Percentiles rank a stretch among this genome's conserved stretches.
These are phyloP conservation scores for Antheraea pernyi DNA, from an alignment of 1,140 invertebrate species.

Conservation along the genomic window DNA sequence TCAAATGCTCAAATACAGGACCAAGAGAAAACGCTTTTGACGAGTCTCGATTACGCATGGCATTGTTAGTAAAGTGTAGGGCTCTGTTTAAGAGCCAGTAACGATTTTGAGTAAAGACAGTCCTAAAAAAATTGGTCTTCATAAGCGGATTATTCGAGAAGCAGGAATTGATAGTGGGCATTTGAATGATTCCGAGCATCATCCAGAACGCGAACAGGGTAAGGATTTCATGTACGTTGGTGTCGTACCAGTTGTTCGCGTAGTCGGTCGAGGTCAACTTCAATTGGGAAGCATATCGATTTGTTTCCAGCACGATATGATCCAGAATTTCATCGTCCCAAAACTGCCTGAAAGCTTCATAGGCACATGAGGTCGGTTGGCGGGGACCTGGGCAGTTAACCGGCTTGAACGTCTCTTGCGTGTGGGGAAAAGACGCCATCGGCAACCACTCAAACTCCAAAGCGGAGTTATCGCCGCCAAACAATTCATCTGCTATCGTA, in stretches of 20 bases:
- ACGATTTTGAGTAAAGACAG: constrained; percentile 10
- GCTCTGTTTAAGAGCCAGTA: constrained; percentile 23
- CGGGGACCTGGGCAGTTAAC: not conserved
- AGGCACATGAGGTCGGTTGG: not conserved
- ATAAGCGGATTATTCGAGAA: constrained; percentile 20
- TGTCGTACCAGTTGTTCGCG: constrained; percentile 28
- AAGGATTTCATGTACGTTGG: constrained; percentile 25
- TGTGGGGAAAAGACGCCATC: not conserved
- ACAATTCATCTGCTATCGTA: not conserved
- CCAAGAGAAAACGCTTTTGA: constrained; percentile 33
- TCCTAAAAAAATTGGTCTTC: constrained; percentile 23
- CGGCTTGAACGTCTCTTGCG: not conserved
- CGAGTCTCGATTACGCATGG: not conserved
- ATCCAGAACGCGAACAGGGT: constrained; percentile 28
- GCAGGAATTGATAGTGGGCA: constrained; percentile 28
- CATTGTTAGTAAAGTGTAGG: constrained; percentile 26
- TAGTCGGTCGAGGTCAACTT: not conserved
- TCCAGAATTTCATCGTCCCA: constrained; percentile 12
- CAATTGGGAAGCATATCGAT: constrained; percentile 29
- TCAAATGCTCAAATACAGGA: constrained; percentile 23
- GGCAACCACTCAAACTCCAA: not conserved
- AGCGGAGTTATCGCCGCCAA: not conserved
- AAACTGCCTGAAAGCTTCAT: constrained; percentile 1
- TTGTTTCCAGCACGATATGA: constrained; percentile 26
- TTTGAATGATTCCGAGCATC: constrained; percentile 24